Evolutionary conservation across 2,113 vertebrate species (phyloP), one percentile per base, ranked within the genome.

Genomic region (human): DNA sequence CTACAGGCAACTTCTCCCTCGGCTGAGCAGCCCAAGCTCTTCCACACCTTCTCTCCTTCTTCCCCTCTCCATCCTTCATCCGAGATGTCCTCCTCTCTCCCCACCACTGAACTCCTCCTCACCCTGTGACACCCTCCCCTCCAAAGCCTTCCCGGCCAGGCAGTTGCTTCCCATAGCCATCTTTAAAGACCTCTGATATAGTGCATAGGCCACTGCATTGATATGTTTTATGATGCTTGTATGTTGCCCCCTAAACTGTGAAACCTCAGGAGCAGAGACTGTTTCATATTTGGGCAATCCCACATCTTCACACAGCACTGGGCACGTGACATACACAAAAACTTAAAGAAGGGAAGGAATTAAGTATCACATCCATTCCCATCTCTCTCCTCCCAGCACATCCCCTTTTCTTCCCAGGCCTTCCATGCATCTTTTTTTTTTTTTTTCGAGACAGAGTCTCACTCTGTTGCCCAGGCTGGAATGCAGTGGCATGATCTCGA

Each of bases 171-270:
- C 73, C 68, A 25, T 27, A 27, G 38, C 43, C 7, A 2, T 23
- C 40, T 43, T 40, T 43, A 55, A 57, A 20, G 30, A 8, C 80
- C 27, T 83, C 10, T 12, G 64, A 64, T 35, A 55, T 9, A 89
- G 45, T 3, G 30, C 2, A 14, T 2, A 66, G 3, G 32, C n/a
- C 35, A 12, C 18, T 2, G 2, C 3, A 35, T 5, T 8, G n/a
- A 27, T 55, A 16, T 10, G 16, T 61, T 88, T 75, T 25, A 11
- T 8, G 17, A 57, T 40, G 38, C 38, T 45, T 72, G 2, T n/a
- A 27, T 61, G 7, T 38, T 4, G 9, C 32, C 4, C 20, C 7
- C 27, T 45, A 76, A 50, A 72, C 55, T n/a, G 27, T 25, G n/a
- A 38, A 11, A 88, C 22, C 75, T 76, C 13, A 27, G 8, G 18